These are phyloP conservation scores for Macropis europaea DNA, from an alignment of 2,888 invertebrate species.

Conservation along the genomic window DNA sequence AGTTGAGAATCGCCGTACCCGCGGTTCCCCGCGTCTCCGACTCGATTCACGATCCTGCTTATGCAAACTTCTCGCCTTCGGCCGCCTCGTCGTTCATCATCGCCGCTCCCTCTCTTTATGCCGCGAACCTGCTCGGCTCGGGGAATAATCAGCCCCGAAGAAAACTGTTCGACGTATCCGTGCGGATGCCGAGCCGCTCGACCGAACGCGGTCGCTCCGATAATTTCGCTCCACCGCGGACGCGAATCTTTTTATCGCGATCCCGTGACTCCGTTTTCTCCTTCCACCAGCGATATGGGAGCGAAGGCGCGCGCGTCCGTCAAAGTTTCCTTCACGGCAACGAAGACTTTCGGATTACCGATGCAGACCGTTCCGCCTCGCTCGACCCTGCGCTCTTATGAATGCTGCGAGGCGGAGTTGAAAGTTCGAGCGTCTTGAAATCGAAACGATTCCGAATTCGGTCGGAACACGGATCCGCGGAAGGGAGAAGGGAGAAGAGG, in stretches of 20 bases:
- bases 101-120: neutral
- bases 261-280: neutral
- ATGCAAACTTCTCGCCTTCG: neutral
- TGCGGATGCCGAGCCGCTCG: neutral
- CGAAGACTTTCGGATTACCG: too few species aligned
- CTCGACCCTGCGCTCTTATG: too few species aligned
- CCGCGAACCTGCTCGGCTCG: neutral
- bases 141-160: neutral
- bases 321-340: too few species aligned
- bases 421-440: too few species aligned
- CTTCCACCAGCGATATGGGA: neutral
- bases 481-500: neutral
- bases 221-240: too few species aligned
- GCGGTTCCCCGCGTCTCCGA: neutral
- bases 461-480: neutral
- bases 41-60: slow-evolving; percentile 6
- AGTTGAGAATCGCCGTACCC: slow-evolving; percentile 8
- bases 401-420: too few species aligned
- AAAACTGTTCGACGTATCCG: neutral
- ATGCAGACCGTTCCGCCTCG: too few species aligned
- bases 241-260: neutral
- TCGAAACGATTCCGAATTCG: neutral
- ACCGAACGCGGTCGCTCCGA: neutral
- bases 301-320: too few species aligned
- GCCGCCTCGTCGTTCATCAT: neutral